Base-by-base conservation (phyloP, 2,888 invertebrate species). In the Cephus pygmeus region DNA sequence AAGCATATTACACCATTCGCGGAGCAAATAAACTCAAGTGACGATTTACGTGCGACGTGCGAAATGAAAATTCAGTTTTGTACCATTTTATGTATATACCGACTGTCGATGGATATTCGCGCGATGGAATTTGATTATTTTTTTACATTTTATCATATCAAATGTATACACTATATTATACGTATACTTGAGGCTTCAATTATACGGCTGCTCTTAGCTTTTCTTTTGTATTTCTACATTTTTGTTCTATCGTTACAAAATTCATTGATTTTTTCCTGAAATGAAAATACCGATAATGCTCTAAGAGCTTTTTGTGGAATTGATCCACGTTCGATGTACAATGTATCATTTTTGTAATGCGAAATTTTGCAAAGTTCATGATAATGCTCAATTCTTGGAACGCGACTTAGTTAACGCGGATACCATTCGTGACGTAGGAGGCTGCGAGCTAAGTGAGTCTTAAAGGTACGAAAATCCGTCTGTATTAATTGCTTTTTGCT, bases 401-500 rank as follows among this genome's bases (percentile, higher is more conserved):
- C 23, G 23, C 9, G 56, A 9, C 23, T 56, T 23, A 56, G 56
- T 56, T 56, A 56, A 56, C 23, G 56, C 23, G 23, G 23, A 23
- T 56, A 56, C 56, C 56, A 56, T 56, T 56, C 56, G 56, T 56
- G 56, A 56, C 56, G 23, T 56, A 56, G 56, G 56, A 23, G 56
- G 56, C 56, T 23, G 56, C 23, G 23, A 23, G 56, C 56, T 56
- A 56, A 56, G 56, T 56, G 23, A 56, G 56, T 56, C 56, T 56
- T 56, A 56, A 56, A 56, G 56, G 56, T 71, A 34, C 71, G 71
- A 34, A 71, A 71, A 33, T 71, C 71, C 71, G 34, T 71, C 71
- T 80, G 86, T 87, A 87, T 88, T 88, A 88, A 89, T 88, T 88
- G 86, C 87, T 82, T 79, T 87, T 86, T 87, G 86, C 87, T 87